These are phyloP conservation scores for Aphelinus atriplicis DNA, from an alignment of 1,140 invertebrate genomes.

Conservation along the genomic window DNA sequence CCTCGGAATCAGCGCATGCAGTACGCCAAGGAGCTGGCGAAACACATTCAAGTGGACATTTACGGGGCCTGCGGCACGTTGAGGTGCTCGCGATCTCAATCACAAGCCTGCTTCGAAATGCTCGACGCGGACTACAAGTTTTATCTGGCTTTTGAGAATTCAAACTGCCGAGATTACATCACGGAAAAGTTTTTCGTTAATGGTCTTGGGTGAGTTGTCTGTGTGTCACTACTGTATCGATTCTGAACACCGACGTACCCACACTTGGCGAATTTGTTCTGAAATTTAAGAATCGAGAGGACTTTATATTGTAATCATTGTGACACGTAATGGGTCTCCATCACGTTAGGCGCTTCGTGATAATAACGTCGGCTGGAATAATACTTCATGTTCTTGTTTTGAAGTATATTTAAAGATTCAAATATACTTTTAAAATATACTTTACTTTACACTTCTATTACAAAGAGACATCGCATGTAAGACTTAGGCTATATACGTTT, in stretches of 20 bases:
- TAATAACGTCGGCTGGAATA: too few relatives aligned
- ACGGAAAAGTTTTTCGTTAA: conserved; percentile 98
- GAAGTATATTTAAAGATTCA: neutral
- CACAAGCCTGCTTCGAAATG: conserved; percentile 88
- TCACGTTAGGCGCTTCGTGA: too few relatives aligned
- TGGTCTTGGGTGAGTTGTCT: conserved; percentile 78
- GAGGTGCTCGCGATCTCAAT: conserved; percentile 82
- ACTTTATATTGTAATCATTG: too few relatives aligned
- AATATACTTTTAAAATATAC: too few relatives aligned
- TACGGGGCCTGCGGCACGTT: conserved; percentile 90
- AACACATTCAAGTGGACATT: conserved; percentile 92
- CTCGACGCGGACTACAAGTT: conserved; percentile 97
- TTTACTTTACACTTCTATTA: too few relatives aligned
- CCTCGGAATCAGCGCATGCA: conserved; percentile 87
- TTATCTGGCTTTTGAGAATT: conserved; percentile 97
- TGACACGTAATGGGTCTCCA: too few relatives aligned
- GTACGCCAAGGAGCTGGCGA: conserved; percentile 86
- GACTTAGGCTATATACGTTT: too few relatives aligned
- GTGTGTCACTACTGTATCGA: too few relatives aligned
- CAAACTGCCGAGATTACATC: conserved; percentile 95
- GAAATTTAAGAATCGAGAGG: too few relatives aligned
- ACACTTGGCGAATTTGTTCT: too few relatives aligned
- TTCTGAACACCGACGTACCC: too few relatives aligned
- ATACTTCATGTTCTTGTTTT: neutral
- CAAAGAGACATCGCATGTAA: too few relatives aligned